A percentile compares a stretch with the other conserved stretches of the same genome.
Evolutionary conservation across 2,797 vertebrate species (phyloP).

Genomic region (Pristis pectinata): DNA sequence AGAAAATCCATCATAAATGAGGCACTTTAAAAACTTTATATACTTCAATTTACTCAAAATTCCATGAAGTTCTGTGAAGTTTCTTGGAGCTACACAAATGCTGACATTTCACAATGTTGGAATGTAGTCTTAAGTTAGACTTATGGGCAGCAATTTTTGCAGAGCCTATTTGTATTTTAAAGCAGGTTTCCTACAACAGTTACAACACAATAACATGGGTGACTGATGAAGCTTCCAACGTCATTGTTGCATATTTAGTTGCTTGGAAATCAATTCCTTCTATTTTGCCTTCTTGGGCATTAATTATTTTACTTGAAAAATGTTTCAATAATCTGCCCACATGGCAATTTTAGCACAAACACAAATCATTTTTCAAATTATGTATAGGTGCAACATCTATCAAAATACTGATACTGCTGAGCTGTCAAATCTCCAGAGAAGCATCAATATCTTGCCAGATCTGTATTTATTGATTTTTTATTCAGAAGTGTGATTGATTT

Average conservation of each 20-base stretch:
- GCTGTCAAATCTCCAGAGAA: not conserved
- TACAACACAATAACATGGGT: not conserved
- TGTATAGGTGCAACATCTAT: not conserved
- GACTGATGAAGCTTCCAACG: not conserved
- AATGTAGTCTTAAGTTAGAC: not conserved
- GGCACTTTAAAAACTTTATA: not conserved
- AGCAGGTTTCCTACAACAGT: not conserved
- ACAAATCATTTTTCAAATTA: not conserved
- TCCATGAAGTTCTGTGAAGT: not conserved
- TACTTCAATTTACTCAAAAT: not conserved
- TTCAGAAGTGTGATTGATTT: not conserved
- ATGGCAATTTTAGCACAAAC: not conserved
- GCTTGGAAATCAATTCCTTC: not conserved
- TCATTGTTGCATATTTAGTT: not conserved
- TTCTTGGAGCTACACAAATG: not conserved
- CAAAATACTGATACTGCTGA: not conserved
- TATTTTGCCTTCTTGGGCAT: not conserved
- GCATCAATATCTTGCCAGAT: not conserved
- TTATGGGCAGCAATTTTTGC: not conserved
- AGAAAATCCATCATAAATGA: not conserved
- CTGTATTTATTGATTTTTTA: not conserved
- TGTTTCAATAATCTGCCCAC: not conserved
- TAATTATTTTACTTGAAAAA: not conserved
- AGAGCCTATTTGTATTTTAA: not conserved
- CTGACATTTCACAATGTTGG: not conserved